Evolutionary conservation across 2,888 invertebrate genomes (phyloP), one percentile per base, ranked within the genome.

Genomic region (Drosophila yooni): DNA sequence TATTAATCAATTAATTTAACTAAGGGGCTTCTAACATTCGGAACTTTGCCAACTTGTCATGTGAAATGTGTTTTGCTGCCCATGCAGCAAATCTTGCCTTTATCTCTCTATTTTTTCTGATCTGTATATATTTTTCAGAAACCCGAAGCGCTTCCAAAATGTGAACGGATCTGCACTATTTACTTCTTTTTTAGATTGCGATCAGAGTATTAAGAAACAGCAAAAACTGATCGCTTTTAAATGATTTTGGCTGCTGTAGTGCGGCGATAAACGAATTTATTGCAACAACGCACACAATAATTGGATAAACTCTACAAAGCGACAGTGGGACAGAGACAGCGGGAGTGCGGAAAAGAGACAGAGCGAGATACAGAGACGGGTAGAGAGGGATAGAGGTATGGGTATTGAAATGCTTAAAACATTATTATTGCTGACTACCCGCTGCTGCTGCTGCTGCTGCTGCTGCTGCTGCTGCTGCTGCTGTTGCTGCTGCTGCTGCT

Each of bases 251-350:
- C 84, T 85, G 88, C 82, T 74, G 88, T 67, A 61, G 69, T 21
- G 70, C 82, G 91, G 92, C 91, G 92, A 92, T 92, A 91, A 92
- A 92, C 91, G 92, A 92, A 92, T 92, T 92, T 92, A 92, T 92
- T 92, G 91, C 92, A 89, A 89, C 90, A 88, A 83, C 91, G 92
- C 91, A 87, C 79, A 87, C 90, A 88, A 90, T 91, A 92, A 91
- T 91, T 91, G 92, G 87, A 88, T 50, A 53, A 66, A n/a, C 79
- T 73, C 70, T 57, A 25, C 53, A 53, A 57, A 56, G 3, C 52
- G 54, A 38, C 15, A 33, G 29, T 46, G 27, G 25, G 46, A 56
- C 11, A 40, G 36, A 33, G 48, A 43, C 38, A 18, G 50, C 15
- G 7, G 27, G 36, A 8, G 46, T 13, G 52, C 8, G 13, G n/a